Evolutionary conservation across 2,797 vertebrate species (phyloP).

Genomic region (Microhierax caerulescens): DNA sequence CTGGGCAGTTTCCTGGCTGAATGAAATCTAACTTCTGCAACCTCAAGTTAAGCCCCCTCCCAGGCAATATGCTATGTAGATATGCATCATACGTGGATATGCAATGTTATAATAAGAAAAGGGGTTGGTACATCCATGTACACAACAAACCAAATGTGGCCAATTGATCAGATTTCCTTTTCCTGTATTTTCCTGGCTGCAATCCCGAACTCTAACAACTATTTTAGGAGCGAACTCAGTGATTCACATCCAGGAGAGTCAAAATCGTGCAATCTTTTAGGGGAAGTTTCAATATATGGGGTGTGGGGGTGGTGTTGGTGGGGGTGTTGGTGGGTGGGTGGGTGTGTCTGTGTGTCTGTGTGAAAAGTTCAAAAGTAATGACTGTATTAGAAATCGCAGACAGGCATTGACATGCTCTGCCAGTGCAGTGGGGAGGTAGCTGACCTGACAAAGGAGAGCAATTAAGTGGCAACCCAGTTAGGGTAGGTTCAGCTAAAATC

Average conservation of each 20-base stretch:
- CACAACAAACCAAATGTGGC: slow-evolving; percentile 29
- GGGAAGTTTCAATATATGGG: not conserved
- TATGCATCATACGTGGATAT: not conserved
- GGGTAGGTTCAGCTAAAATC: not conserved
- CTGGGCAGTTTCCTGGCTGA: not conserved
- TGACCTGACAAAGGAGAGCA: not conserved
- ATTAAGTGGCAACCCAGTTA: not conserved
- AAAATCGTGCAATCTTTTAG: not conserved
- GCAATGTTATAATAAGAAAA: not conserved
- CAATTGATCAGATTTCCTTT: slow-evolving; percentile 46
- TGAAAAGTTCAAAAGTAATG: not conserved
- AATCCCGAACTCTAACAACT: not conserved
- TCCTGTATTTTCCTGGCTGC: slow-evolving; percentile 47
- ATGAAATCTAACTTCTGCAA: not conserved
- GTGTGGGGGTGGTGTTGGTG: not conserved
- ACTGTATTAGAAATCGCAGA: not conserved
- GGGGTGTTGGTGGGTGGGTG: fast-evolving
- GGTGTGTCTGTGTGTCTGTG: not conserved
- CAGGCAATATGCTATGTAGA: not conserved
- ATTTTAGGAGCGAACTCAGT: slow-evolving; percentile 33
- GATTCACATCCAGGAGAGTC: slow-evolving; percentile 50
- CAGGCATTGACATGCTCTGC: not conserved
- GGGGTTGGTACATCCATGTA: not conserved
- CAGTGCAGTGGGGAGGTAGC: not conserved
- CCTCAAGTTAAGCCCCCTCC: not conserved